Evolutionary conservation across 2,888 invertebrate species (phyloP).

Genomic region (Schrankia costaestrigalis): DNA sequence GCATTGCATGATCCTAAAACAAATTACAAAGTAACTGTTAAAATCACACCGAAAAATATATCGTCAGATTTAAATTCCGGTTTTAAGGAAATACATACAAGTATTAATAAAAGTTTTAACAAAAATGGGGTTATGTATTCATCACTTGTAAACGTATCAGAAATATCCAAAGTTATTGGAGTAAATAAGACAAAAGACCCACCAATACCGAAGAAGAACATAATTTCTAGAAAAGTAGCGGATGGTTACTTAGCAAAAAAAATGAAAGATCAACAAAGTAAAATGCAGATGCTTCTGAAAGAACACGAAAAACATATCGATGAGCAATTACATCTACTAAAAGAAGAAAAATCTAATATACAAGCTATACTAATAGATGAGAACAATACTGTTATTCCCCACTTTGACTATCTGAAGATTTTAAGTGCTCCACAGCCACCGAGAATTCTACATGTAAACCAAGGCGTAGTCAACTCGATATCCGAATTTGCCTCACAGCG

Average conservation of each 20-base stretch:
- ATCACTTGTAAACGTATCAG: constrained; percentile 62
- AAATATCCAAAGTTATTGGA: constrained; percentile 60
- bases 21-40: constrained; percentile 60
- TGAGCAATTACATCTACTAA: constrained; percentile 46
- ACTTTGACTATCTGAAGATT: constrained; percentile 28
- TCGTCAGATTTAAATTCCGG: constrained; percentile 44
- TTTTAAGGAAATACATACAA: constrained; percentile 66
- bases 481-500: constrained; percentile 15
- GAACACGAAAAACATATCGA: constrained; percentile 52
- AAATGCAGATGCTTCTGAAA: constrained; percentile 44
- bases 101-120: constrained; percentile 65
- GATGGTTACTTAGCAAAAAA: constrained; percentile 18
- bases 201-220: not conserved
- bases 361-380: constrained; percentile 24
- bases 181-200: constrained; percentile 32
- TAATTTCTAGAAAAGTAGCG: constrained; percentile 4
- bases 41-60: constrained; percentile 59
- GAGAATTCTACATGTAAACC: constrained; percentile 22
- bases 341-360: constrained; percentile 47
- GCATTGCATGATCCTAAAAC: constrained; percentile 34
- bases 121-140: constrained; percentile 57
- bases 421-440: constrained; percentile 20
- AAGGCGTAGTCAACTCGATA: constrained; percentile 24
- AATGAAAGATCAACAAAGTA: constrained; percentile 38
- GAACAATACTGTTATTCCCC: constrained; percentile 3